A percentile compares a stretch with the other conserved stretches of the same genome.
Evolutionary conservation across 2,113 vertebrate genomes (phyloP).

Genomic region (Hypocryptadius cinnamomeus): DNA sequence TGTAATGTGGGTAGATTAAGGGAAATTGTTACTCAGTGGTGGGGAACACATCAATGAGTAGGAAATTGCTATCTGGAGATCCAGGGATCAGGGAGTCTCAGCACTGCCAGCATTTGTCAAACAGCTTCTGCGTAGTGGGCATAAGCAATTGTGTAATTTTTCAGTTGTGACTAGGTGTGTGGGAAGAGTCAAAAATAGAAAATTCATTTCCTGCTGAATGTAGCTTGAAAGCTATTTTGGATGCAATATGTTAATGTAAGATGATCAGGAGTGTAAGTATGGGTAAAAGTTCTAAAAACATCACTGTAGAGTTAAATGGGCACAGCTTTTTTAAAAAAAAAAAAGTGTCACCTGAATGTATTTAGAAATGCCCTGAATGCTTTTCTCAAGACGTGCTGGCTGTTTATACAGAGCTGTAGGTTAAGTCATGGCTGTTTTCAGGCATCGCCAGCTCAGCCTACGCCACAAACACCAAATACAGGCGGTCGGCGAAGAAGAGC

Average conservation of each 20-base stretch:
- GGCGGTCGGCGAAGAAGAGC: constrained; percentile 91
- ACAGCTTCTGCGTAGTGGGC: background rate
- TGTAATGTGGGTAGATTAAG: background rate
- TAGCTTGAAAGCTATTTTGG: background rate
- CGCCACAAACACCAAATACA: constrained; percentile 85
- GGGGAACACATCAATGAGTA: background rate
- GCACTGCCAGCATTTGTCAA: background rate
- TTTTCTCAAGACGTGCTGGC: background rate
- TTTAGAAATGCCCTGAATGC: background rate
- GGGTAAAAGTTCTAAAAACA: background rate
- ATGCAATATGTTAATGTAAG: background rate
- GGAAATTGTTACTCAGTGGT: background rate
- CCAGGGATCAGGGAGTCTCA: background rate
- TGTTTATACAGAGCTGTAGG: background rate
- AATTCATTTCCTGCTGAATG: background rate
- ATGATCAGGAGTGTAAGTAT: background rate
- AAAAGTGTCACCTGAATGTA: background rate
- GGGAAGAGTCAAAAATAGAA: background rate
- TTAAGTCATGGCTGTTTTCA: constrained; percentile 33
- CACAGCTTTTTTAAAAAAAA: background rate
- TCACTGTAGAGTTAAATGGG: background rate
- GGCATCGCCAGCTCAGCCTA: constrained; percentile 87
- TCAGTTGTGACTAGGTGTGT: background rate
- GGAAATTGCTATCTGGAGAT: background rate
- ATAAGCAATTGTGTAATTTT: background rate